A percentile compares a stretch with the other conserved stretches of the same genome.
These are phyloP conservation scores for Harpalus rubripes DNA, from an alignment of 2,888 invertebrate species.

Conservation along the genomic window DNA sequence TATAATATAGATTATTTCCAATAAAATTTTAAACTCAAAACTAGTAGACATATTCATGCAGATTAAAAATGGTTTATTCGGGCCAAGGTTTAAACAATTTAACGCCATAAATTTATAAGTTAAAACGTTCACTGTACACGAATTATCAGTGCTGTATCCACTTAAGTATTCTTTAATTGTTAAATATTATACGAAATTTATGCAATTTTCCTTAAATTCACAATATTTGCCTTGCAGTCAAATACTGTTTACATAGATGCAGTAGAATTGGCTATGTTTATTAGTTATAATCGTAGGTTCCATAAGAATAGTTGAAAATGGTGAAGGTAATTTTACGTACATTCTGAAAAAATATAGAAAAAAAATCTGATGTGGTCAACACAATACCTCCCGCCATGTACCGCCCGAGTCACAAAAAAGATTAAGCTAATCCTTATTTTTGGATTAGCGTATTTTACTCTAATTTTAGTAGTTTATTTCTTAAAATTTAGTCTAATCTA, in stretches of 20 bases:
- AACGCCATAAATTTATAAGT: conserved; percentile 16
- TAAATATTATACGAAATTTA: background rate
- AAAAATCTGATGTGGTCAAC: too few species aligned
- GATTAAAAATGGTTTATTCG: conserved; percentile 17
- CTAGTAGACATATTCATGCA: background rate
- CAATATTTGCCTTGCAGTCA: background rate
- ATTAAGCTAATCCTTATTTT: too few species aligned
- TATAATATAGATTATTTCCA: conserved; percentile 11
- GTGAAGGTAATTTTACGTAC: too few species aligned
- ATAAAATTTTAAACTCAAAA: conserved; percentile 1
- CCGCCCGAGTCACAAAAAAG: too few species aligned
- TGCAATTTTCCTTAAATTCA: background rate
- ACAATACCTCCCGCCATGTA: too few species aligned
- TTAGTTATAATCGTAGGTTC: too few species aligned
- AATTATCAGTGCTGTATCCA: conserved; percentile 9
- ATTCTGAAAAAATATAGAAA: too few species aligned
- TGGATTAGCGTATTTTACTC: too few species aligned
- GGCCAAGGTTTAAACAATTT: conserved; percentile 45
- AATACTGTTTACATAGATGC: background rate
- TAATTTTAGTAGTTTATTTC: too few species aligned
- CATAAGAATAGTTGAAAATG: too few species aligned
- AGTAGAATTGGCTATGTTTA: too few species aligned
- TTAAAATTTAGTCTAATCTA: too few species aligned
- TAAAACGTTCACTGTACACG: conserved; percentile 21
- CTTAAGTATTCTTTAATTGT: background rate